Percentiles rank a stretch among this genome's conserved stretches.
Evolutionary conservation across 2,797 vertebrate species (phyloP).

Genomic region (Chaetodon trifasciatus): DNA sequence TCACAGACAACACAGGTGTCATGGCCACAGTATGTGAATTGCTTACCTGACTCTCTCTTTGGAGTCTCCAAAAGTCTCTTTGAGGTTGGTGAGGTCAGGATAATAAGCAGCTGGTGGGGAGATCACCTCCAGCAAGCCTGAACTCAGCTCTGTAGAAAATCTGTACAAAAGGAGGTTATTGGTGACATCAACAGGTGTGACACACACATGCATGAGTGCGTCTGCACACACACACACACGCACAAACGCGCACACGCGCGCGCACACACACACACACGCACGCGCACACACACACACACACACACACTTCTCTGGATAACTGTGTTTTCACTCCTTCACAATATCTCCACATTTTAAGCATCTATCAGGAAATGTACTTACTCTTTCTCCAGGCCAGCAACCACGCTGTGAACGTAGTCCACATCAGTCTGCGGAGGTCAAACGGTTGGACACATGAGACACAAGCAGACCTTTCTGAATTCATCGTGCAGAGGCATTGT

Average conservation of each 20-base stretch:
- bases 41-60: slow-evolving; percentile 96
- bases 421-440: slow-evolving; percentile 88
- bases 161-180: slow-evolving; percentile 71
- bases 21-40: neutral
- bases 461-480: neutral
- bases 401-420: slow-evolving; percentile 93
- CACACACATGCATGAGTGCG: neutral
- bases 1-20: slow-evolving; percentile 6
- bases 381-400: slow-evolving; percentile 94
- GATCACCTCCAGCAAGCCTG: slow-evolving; percentile 96
- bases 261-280: no score
- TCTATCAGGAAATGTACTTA: slow-evolving; percentile 79
- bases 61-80: slow-evolving; percentile 98
- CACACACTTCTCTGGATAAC: neutral
- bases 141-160: slow-evolving; percentile 94
- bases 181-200: neutral
- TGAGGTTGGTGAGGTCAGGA: slow-evolving; percentile 94
- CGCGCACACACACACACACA: neutral
- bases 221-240: neutral
- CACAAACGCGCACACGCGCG: no score
- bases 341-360: neutral
- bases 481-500: neutral
- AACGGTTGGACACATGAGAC: slow-evolving; percentile 21
- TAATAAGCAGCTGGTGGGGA: slow-evolving; percentile 95
- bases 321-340: neutral